These are phyloP conservation scores for Apus apus DNA, from an alignment of 2,113 vertebrate genomes.

Conservation along the genomic window DNA sequence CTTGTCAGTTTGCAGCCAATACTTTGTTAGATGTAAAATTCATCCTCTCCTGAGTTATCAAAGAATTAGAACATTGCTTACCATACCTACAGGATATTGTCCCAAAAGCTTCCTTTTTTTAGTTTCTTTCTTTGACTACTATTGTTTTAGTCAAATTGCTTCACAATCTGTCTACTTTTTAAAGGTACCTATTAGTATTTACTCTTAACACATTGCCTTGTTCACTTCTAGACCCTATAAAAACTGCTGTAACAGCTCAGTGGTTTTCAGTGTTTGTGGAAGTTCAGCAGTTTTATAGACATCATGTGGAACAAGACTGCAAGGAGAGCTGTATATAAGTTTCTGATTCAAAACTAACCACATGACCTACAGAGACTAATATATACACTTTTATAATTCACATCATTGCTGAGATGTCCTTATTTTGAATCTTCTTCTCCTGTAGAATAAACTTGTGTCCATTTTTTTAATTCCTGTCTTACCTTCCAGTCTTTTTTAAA, in stretches of 20 bases:
- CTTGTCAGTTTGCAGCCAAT: background rate
- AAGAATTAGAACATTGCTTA: background rate
- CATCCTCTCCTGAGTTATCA: background rate
- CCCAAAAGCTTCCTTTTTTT: background rate
- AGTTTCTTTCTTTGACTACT: background rate
- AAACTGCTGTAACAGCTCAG: background rate
- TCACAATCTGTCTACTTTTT: background rate
- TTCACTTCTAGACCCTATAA: background rate
- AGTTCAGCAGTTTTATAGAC: background rate
- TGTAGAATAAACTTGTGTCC: background rate
- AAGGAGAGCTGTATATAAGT: background rate
- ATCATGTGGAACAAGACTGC: background rate
- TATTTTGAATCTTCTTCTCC: background rate
- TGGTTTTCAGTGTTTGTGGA: background rate
- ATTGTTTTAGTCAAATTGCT: background rate
- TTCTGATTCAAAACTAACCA: background rate
- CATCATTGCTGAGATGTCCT: background rate
- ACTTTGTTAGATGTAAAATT: background rate
- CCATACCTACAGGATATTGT: background rate
- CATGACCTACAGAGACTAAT: background rate
- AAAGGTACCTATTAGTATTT: background rate
- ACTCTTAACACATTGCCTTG: background rate
- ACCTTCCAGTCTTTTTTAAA: background rate
- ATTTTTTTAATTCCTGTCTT: background rate
- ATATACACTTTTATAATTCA: background rate